Evolutionary conservation across 2,113 vertebrate genomes (phyloP), one percentile per base, ranked within the genome.

Genomic region (Australoheros scitulus): DNA sequence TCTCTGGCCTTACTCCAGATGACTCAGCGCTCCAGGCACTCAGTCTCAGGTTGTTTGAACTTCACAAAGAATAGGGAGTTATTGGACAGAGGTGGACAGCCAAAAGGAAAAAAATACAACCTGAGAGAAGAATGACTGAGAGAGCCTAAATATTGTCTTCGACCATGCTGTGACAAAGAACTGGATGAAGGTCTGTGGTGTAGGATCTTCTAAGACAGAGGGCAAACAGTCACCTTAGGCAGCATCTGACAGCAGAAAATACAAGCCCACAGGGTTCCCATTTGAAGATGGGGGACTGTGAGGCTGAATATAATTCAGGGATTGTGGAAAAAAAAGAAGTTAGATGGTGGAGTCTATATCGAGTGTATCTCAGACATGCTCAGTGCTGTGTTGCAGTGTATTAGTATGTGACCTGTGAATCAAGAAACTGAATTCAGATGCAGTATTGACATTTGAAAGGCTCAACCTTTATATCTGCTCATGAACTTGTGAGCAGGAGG

Each of bases 161-260:
- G 29, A 84, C 89, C 82, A 61, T 6, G 14, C 89, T 91, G 88
- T 89, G 89, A 92, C 91, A 92, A 77, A 83, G 78, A 91, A 61
- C 80, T 76, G 61, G 81, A 58, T 76, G 81, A 79, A 70, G 78
- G 81, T 89, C 76, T 82, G 80, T 24, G 70, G 55, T 85, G 81
- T 81, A 72, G 72, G 81, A 81, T 89, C 80, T 86, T 92, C 83
- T 87, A 84, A 92, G 91, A 78, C 56, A 15, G 79, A 90, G 81
- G 82, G 81, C 86, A 91, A 89, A 91, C 89, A 86, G 77, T 76
- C 65, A 89, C 92, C 87, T 78, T 24, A 82, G 87, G 89, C 90
- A 43, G 79, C 26, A 43, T 83, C 90, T 88, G 89, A 89, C 83
- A 78, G 80, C n/a, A 83, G 80, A 90, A 86, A 85, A 88, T 52